These are phyloP conservation scores for Chelon labrosus DNA, from an alignment of 2,797 vertebrate species.

Conservation along the genomic window DNA sequence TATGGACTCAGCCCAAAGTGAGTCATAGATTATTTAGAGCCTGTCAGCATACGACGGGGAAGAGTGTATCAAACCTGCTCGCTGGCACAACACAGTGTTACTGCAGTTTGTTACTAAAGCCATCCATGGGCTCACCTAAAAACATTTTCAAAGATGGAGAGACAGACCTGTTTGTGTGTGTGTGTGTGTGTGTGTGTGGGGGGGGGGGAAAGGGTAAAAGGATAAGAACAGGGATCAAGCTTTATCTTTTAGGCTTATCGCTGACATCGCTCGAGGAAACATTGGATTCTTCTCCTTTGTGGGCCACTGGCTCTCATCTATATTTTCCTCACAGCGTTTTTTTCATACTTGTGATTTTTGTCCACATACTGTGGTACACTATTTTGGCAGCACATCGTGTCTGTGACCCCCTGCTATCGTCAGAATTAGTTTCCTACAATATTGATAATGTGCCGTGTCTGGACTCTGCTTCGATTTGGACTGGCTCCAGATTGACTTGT, in stretches of 20 bases:
- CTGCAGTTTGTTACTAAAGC: constrained; percentile 41
- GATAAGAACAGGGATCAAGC: constrained; percentile 12
- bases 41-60: constrained; percentile 39
- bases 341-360: not conserved
- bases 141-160: constrained; percentile 19
- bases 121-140: constrained; percentile 25
- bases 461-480: not conserved
- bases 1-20: constrained; percentile 62
- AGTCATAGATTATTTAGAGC: constrained; percentile 68
- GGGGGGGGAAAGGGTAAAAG: constrained; percentile 22
- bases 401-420: not conserved
- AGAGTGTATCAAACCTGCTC: constrained; percentile 39
- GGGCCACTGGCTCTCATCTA: not conserved
- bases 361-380: not conserved
- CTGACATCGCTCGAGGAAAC: constrained; percentile 2
- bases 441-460: not conserved
- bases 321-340: not conserved
- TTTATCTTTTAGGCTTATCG: constrained; percentile 7
- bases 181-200: too few relatives aligned
- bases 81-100: constrained; percentile 45
- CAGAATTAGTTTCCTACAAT: not conserved
- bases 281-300: not conserved
- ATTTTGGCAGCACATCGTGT: not conserved
- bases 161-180: not conserved
- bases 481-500: not conserved